Evolutionary conservation across 2,797 vertebrate genomes (phyloP), one percentile per base, ranked within the genome.

Genomic region (Mustela erminea): DNA sequence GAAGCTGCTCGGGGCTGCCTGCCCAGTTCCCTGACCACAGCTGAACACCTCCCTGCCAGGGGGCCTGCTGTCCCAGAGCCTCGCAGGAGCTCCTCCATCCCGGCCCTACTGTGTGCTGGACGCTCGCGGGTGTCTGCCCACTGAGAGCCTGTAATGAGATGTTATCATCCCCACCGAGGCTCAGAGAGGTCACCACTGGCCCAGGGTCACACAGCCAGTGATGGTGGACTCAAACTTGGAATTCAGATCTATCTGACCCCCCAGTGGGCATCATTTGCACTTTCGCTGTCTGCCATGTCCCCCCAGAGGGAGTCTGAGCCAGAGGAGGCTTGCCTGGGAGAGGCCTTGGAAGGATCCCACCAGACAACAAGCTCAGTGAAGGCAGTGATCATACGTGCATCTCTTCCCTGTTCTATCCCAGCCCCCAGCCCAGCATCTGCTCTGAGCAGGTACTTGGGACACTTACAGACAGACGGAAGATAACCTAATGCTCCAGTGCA

Each of bases 1-100:
- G 98, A 98, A 98, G 95, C 89, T n/a, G 93, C 97, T 87, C 93
- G 54, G 97, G 90, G 91, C 92, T 89, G 96, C 89, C 98, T 89
- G 93, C 92, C n/a, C 3, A 21, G 29, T 1, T 83, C 62, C 35
- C 86, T 17, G 82, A 27, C 74, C 54, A 2, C 2, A 12, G 92
- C 70, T 0, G 0, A 75, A 62, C 15, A 32, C 80, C 56, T 81
- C 74, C 70, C 20, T 25, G 49, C 4, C 54, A 0, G 0, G 0
- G 1, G 90, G 49, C 20, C 80, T 94, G 11, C 5, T 54, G 35
- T 29, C 81, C 82, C 46, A 4, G 81, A 14, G 58, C 54, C 89
- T 52, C 0, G 0, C 12, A 12, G 23, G 83, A 35, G 27, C 7
- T 1, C 35, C 56, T 87, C 52, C 82, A 32, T 35, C 84, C 66